phyloP scores from a whole-genome alignment of 2,888 invertebrate species.

The Drosophila mercatorum region DNA sequence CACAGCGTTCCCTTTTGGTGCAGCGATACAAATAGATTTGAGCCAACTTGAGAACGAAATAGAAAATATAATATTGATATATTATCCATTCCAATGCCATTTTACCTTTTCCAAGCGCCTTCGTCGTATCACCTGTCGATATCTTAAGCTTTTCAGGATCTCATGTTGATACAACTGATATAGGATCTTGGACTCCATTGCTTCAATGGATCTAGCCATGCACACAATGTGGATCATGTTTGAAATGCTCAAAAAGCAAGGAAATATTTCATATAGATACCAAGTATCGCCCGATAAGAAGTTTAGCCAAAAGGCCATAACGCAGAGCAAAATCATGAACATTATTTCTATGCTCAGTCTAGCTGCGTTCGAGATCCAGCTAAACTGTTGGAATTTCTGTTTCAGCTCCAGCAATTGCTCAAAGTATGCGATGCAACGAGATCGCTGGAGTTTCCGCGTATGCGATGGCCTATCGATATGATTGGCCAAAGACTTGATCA shows the following conservation, averaged over 20 bases:
- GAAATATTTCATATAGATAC: not conserved
- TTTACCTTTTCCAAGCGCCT: slow-evolving; percentile 16
- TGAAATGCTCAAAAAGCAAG: not conserved
- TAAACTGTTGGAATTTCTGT: not conserved
- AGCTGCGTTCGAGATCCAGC: not conserved
- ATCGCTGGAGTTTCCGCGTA: not conserved
- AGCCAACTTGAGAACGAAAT: not conserved
- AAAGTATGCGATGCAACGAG: slow-evolving; percentile 11
- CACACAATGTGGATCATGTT: slow-evolving; percentile 5
- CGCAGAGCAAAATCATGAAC: not conserved
- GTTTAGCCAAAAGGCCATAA: not conserved
- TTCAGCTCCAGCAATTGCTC: slow-evolving; percentile 1
- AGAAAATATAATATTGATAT: not conserved
- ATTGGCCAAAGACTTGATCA: not conserved
- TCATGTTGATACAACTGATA: slow-evolving; percentile 13
- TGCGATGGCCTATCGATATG: not conserved
- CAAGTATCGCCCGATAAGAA: not conserved
- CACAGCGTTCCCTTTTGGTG: not conserved
- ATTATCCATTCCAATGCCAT: not conserved
- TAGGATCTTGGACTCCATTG: slow-evolving; percentile 12
- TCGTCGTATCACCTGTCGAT: rapidly evolving
- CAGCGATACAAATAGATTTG: not conserved
- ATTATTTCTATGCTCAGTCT: not conserved
- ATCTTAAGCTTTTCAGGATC: not conserved
- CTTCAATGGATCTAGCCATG: slow-evolving; percentile 13